Conservation (phyloP, 1,140 invertebrate species). For the Pantala flavescens region DNA sequence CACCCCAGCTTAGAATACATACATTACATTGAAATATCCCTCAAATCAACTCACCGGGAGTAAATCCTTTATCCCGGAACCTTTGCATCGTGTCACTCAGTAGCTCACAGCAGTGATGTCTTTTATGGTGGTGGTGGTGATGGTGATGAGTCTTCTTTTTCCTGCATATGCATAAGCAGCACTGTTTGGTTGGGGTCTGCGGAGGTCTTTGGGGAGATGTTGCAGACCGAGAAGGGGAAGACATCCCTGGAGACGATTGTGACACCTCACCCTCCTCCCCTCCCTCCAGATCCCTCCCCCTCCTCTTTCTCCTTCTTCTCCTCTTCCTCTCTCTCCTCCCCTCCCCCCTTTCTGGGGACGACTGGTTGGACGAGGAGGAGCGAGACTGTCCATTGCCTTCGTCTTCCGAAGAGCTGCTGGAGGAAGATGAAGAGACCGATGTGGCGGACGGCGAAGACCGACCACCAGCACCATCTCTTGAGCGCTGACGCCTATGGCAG, state of each 20-base stretch:
- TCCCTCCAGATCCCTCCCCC: neutral
- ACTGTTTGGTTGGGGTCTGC: neutral
- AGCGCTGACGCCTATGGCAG: neutral
- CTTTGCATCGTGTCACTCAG: constrained; percentile 66
- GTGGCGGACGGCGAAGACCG: neutral
- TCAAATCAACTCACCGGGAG: constrained; percentile 57
- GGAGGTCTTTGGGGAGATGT: neutral
- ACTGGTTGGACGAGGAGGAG: neutral
- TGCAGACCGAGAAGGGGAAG: neutral
- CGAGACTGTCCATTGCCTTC: neutral
- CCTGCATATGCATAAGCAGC: neutral
- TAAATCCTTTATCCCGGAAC: constrained; percentile 78
- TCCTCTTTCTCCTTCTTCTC: neutral
- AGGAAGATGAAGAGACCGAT: neutral
- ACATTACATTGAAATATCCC: too few relatives aligned
- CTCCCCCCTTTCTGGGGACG: neutral
- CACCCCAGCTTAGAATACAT: too few relatives aligned
- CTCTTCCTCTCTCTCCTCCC: neutral
- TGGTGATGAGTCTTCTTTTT: neutral
- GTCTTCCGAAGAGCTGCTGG: neutral
- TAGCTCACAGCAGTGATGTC: constrained; percentile 46
- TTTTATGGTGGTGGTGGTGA: neutral
- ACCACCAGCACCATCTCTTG: neutral
- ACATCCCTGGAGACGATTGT: neutral
- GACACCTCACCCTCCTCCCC: neutral